Conservation (phyloP, 2,797 vertebrate species). For the Benthosema pterotum region DNA sequence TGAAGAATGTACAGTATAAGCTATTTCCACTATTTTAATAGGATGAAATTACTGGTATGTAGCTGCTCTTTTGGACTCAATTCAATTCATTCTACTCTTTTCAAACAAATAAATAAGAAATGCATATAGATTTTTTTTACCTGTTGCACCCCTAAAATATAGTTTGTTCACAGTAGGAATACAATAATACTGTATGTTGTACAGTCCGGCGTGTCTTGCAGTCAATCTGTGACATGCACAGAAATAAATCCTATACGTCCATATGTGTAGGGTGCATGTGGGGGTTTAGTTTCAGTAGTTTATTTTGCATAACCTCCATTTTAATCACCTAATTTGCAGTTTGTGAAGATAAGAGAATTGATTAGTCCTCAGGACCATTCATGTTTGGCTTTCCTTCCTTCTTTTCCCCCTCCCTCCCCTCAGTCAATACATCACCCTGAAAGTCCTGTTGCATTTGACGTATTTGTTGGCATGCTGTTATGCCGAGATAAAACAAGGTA, state of each 20-base stretch:
- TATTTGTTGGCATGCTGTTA: slow-evolving; percentile 70
- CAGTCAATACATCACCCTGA: slow-evolving; percentile 69
- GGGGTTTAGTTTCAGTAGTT: slow-evolving; percentile 47
- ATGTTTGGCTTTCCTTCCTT: slow-evolving; percentile 69
- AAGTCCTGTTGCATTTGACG: slow-evolving; percentile 73
- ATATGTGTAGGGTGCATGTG: slow-evolving; percentile 22
- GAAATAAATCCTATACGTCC: slow-evolving; percentile 42
- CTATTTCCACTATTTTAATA: too few relatives aligned
- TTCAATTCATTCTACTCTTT: too few relatives aligned
- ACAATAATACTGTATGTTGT: too few relatives aligned
- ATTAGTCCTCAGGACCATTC: slow-evolving; percentile 70
- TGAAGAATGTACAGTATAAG: too few relatives aligned
- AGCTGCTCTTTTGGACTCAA: too few relatives aligned
- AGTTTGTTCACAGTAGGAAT: too few relatives aligned
- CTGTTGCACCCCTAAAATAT: too few relatives aligned
- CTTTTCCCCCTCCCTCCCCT: slow-evolving; percentile 19
- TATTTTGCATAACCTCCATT: slow-evolving; percentile 67
- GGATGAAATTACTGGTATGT: too few relatives aligned
- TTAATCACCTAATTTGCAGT: slow-evolving; percentile 80
- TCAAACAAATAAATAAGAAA: too few relatives aligned
- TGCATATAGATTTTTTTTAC: too few relatives aligned
- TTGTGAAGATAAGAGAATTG: slow-evolving; percentile 81
- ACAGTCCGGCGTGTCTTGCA: too few relatives aligned
- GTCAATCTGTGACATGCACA: slow-evolving; percentile 30
- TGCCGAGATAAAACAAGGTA: slow-evolving; percentile 80